Conservation (phyloP, 1,140 invertebrate species). For the Pararge aegeria region DNA sequence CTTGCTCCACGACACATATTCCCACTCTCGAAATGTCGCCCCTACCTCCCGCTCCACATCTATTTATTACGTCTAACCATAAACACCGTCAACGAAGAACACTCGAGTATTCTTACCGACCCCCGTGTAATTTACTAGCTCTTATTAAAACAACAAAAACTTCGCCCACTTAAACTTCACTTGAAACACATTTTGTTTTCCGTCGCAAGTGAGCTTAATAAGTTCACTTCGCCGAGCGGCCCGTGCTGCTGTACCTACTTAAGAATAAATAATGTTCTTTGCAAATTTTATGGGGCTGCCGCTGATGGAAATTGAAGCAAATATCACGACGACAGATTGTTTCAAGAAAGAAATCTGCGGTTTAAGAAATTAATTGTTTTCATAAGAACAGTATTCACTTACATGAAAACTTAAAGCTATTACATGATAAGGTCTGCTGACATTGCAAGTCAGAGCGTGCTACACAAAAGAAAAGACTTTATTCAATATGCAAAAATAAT, state of each 20-base stretch:
- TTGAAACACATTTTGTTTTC: slow-evolving; percentile 41
- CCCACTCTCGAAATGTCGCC: slow-evolving; percentile 34
- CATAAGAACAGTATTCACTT: too few relatives aligned
- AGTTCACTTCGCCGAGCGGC: slow-evolving; percentile 37
- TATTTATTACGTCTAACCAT: slow-evolving; percentile 46
- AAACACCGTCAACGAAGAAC: slow-evolving; percentile 38
- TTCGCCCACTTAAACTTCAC: slow-evolving; percentile 37
- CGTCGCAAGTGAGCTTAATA: slow-evolving; percentile 38
- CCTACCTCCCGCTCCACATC: slow-evolving; percentile 38
- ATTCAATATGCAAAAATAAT: too few relatives aligned
- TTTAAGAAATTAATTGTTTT: too few relatives aligned
- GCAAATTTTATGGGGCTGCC: slow-evolving; percentile 17
- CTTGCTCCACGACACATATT: slow-evolving; percentile 51
- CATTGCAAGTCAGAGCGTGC: too few relatives aligned
- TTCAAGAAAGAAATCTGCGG: too few relatives aligned
- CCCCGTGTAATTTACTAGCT: slow-evolving; percentile 36
- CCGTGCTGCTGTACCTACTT: slow-evolving; percentile 15
- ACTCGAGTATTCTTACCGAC: slow-evolving; percentile 33
- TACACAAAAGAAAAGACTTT: too few relatives aligned
- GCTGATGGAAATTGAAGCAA: too few relatives aligned
- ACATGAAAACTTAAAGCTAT: too few relatives aligned
- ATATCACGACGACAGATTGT: too few relatives aligned
- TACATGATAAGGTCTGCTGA: too few relatives aligned
- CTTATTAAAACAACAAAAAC: slow-evolving; percentile 49
- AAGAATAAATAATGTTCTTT: slow-evolving; percentile 23